phyloP scores from a whole-genome alignment of 2,888 invertebrate genomes.

The Zelleria hepariella region DNA sequence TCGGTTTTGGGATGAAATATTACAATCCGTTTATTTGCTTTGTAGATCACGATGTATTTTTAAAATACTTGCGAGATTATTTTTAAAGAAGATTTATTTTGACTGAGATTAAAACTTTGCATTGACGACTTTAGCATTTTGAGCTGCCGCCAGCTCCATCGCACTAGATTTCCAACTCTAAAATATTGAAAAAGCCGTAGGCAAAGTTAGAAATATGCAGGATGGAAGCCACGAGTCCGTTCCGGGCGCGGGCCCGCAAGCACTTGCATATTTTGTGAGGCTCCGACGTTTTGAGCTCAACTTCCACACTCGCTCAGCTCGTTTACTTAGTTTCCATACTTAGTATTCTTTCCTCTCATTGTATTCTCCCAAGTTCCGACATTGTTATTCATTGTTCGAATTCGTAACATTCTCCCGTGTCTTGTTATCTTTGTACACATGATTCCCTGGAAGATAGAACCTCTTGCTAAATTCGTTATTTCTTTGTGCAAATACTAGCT shows the following conservation, averaged over 20 bases:
- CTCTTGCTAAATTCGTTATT: not conserved
- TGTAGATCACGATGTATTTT: too few species aligned
- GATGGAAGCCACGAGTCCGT: slow-evolving; percentile 27
- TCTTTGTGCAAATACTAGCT: not conserved
- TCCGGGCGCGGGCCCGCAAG: slow-evolving; percentile 31
- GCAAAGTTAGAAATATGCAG: slow-evolving; percentile 61
- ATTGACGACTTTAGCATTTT: not conserved
- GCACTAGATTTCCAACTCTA: slow-evolving; percentile 39
- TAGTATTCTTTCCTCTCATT: slow-evolving; percentile 4
- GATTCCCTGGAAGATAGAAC: not conserved
- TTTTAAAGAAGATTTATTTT: not conserved
- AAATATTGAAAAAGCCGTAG: slow-evolving; percentile 59
- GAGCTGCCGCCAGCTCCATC: not conserved
- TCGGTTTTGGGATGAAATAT: slow-evolving; percentile 6
- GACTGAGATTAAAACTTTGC: slow-evolving; percentile 3
- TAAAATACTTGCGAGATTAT: too few species aligned
- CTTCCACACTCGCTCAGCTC: not conserved
- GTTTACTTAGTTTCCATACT: slow-evolving; percentile 5
- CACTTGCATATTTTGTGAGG: slow-evolving; percentile 49
- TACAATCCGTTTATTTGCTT: too few species aligned
- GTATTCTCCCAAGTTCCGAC: not conserved
- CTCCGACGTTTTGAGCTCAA: slow-evolving; percentile 12
- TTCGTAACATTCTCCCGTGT: slow-evolving; percentile 12
- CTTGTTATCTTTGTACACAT: not conserved
- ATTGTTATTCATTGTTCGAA: slow-evolving; percentile 1